Evolutionary conservation across 2,113 vertebrate genomes (phyloP), one percentile per base, ranked within the genome.

Genomic region (Passer domesticus): DNA sequence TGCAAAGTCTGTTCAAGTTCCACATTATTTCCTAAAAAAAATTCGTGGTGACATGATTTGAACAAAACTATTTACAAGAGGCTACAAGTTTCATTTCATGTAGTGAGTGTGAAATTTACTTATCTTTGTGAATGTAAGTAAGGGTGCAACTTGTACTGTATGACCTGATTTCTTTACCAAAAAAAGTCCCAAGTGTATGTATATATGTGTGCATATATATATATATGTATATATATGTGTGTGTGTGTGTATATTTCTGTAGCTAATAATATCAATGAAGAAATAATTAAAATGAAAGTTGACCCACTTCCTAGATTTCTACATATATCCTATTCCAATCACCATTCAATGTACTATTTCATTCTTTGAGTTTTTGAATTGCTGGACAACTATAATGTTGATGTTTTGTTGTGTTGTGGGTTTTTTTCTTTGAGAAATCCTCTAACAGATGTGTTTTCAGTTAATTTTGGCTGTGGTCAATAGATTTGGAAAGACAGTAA

Each of bases 211-310:
- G 4, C 22, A 7, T 35, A 2, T 35, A 12, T 60, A 21, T 53
- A 72, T n/a, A 9, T 60, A 72, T n/a, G 6, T 60, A 7, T n/a
- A 15, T 44, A 7, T 30, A 62, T 50, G 68, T 27, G 6, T 43
- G 5, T 31, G 3, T 50, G 4, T 31, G 7, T 39, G 3, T 37
- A 10, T 62, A 25, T 63, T 2, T 55, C 25, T 41, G 28, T 78
- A 22, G 7, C 33, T 93, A 80, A 68, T 68, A 53, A 33, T 50
- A 21, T 72, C 44, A 63, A 13, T 49, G 20, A 88, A 90, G 11
- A 77, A 82, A 74, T 89, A 93, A 80, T 62, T 66, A 62, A 44
- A 82, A 79, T 58, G 31, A 27, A 56, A 79, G 55, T n/a, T 47
- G 25, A 35, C n/a, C 39, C 3, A 0, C 19, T 58, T 74, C 33